A percentile compares a stretch with the other conserved stretches of the same genome.
phyloP scores from a whole-genome alignment of 2,113 vertebrate genomes.

The Ondatra zibethicus region DNA sequence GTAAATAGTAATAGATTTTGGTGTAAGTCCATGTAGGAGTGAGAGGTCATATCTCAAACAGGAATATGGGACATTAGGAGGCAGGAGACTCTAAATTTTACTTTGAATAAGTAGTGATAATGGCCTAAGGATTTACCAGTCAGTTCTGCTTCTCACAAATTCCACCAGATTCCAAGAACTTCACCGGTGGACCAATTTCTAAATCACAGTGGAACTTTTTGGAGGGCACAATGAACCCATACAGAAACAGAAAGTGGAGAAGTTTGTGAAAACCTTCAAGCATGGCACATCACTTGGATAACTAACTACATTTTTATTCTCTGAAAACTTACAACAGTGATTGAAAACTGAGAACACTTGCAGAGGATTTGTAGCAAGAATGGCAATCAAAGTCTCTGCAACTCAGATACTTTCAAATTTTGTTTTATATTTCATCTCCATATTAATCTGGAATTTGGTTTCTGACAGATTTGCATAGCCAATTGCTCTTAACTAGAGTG shows the following conservation, averaged over 20 bases:
- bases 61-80: background rate
- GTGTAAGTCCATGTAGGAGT: background rate
- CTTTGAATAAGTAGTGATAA: background rate
- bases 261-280: background rate
- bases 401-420: background rate
- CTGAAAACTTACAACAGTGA: background rate
- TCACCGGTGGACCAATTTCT: background rate
- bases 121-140: background rate
- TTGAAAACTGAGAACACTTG: background rate
- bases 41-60: background rate
- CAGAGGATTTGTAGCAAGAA: background rate
- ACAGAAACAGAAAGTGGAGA: background rate
- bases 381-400: background rate
- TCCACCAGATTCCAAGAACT: background rate
- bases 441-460: background rate
- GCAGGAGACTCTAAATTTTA: background rate
- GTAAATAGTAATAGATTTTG: background rate
- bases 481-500: background rate
- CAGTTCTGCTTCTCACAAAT: background rate
- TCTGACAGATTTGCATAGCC: background rate
- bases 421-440: background rate
- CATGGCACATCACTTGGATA: background rate
- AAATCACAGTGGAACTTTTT: background rate
- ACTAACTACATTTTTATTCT: background rate
- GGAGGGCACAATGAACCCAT: background rate